Base-by-base conservation (phyloP, 2,113 vertebrate genomes). In the Zosterops borbonicus region DNA sequence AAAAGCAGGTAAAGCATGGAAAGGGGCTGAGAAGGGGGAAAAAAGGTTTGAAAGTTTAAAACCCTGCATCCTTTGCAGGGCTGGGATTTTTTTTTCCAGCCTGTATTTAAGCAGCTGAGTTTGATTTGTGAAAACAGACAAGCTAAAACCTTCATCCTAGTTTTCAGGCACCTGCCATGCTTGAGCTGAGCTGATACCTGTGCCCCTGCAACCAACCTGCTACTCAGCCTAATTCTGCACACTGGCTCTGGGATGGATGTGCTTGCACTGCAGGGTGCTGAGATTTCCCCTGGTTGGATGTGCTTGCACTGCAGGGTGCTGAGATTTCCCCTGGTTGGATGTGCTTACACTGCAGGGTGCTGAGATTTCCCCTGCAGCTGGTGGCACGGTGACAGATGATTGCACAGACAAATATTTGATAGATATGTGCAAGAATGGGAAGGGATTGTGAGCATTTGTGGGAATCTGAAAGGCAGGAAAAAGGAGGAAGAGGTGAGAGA, bases 151-250 rank as follows among this genome's bases (percentile, higher is more conserved):
- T 39, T 31, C 12, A 2, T 37, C 35, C 11, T 24, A 7, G 3
- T n/a, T 46, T 37, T 17, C 33, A 81, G 63, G 22, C 19, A 33
- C 41, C 46, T 60, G 44, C 21, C 2, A 15, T 50, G 39, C 9
- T 4, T 41, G 46, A 12, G 24, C 42, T 77, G 79, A 87, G 25
- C 90, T 88, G 58, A 42, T 29, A 62, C 9, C 33, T 44, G 0
- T 13, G 42, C 25, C 22, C 20, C 56, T 90, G 44, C 39, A 25
- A 2, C n/a, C 9, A 2, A 0, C 18, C 39, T 55, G 60, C 8
- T 65, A 0, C 35, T 27, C 20, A 5, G 5, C 11, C 23, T 37
- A 0, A 13, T 47, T 73, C 11, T 55, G 19, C 15, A 4, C 49
- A 0, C 33, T 46, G 58, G 39, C 35, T 69, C 39, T 59, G 44